A percentile compares a stretch with the other conserved stretches of the same genome.
Conservation (phyloP, 2,113 vertebrate genomes). For the Zingel zingel region DNA sequence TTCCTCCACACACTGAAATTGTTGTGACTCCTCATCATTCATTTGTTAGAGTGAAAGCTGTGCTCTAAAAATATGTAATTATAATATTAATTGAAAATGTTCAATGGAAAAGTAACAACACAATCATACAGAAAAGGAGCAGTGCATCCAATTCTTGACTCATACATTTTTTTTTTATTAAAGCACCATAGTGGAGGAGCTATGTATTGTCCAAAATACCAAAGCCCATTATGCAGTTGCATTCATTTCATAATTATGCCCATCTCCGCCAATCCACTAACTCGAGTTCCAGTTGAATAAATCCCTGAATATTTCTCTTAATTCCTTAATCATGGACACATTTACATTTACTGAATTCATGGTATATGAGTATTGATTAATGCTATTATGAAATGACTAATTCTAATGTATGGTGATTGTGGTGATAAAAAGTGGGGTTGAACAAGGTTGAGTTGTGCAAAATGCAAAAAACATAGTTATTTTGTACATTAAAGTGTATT, state of each 20-base stretch:
- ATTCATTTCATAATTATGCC: slow-evolving; percentile 72
- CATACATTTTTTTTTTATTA: slow-evolving; percentile 53
- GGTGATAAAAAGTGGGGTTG: slow-evolving; percentile 3
- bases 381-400: slow-evolving; percentile 35
- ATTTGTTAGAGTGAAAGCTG: slow-evolving; percentile 22
- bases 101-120: slow-evolving; percentile 32
- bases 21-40: slow-evolving; percentile 21
- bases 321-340: slow-evolving; percentile 41
- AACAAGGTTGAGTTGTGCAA: slow-evolving; percentile 25
- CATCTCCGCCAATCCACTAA: slow-evolving; percentile 62
- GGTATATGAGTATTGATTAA: slow-evolving; percentile 36
- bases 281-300: slow-evolving; percentile 56
- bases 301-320: slow-evolving; percentile 49
- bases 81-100: slow-evolving; percentile 54
- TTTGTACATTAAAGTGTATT: neutral
- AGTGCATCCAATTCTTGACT: slow-evolving; percentile 35
- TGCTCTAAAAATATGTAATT: slow-evolving; percentile 48
- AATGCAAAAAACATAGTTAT: neutral
- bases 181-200: slow-evolving; percentile 41
- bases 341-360: slow-evolving; percentile 55
- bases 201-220: slow-evolving; percentile 59
- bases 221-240: slow-evolving; percentile 63
- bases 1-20: slow-evolving; percentile 19
- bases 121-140: slow-evolving; percentile 21
- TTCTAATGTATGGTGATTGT: slow-evolving; percentile 33